Evolutionary conservation across 2,113 vertebrate genomes (phyloP).

Genomic region (Tonatia bakeri): DNA sequence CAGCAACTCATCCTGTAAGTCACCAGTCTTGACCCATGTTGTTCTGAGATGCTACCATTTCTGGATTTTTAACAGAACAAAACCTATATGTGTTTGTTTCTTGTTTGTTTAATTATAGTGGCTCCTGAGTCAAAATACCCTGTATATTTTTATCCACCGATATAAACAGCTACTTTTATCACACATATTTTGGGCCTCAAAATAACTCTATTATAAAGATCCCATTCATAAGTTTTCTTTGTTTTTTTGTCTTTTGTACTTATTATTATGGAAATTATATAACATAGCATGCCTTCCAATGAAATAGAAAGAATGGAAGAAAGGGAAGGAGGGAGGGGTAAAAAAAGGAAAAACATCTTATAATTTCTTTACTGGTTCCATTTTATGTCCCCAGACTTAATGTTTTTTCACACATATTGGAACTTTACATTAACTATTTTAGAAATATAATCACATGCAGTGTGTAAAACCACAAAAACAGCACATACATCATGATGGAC

Average conservation of each 20-base stretch:
- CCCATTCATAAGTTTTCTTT: neutral
- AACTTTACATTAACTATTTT: neutral
- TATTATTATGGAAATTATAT: neutral
- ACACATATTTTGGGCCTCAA: neutral
- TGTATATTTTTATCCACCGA: neutral
- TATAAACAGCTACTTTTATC: neutral
- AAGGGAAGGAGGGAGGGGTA: fast-evolving
- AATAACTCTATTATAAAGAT: neutral
- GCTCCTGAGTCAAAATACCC: neutral
- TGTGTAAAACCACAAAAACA: neutral
- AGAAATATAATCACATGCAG: neutral
- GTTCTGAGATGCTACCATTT: neutral
- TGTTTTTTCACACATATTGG: neutral
- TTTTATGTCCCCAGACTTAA: neutral
- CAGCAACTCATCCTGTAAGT: neutral
- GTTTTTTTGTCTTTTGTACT: neutral
- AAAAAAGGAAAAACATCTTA: neutral
- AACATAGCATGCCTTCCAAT: neutral
- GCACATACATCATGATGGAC: neutral
- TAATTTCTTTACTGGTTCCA: neutral
- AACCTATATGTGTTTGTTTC: neutral
- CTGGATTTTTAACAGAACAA: neutral
- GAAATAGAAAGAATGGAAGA: neutral
- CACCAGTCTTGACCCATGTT: neutral
- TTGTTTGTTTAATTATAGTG: neutral